A percentile compares a stretch with the other conserved stretches of the same genome.
Evolutionary conservation across 2,888 invertebrate species (phyloP).

Genomic region (Lasius fuliginosus): DNA sequence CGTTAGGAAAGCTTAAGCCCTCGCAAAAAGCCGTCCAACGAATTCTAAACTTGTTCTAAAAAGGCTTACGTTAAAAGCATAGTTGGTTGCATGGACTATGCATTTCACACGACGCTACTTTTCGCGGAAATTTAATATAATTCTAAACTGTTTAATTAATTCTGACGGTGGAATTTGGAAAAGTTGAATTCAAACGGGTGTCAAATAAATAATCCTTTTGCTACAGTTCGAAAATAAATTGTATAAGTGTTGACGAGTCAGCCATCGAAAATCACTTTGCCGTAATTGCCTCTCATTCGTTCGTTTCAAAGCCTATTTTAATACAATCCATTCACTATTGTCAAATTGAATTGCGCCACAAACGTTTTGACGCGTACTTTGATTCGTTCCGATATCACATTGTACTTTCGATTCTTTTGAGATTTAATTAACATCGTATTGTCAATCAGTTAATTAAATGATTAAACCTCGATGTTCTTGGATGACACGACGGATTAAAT

Average conservation of each 20-base stretch:
- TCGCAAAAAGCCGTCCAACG: constrained; percentile 13
- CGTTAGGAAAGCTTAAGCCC: constrained; percentile 34
- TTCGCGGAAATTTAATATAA: constrained; percentile 43
- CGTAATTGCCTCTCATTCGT: constrained; percentile 40
- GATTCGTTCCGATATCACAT: neutral
- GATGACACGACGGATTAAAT: constrained; percentile 12
- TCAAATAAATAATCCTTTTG: constrained; percentile 51
- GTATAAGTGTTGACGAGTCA: too few relatives aligned
- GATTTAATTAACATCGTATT: constrained; percentile 31
- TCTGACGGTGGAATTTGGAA: constrained; percentile 40
- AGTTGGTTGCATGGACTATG: constrained; percentile 29
- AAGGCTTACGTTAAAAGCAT: constrained; percentile 53
- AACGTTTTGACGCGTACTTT: constrained; percentile 33
- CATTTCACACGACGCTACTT: constrained; percentile 31
- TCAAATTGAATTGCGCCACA: constrained; percentile 30
- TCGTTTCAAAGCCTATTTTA: constrained; percentile 49
- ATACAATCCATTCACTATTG: constrained; percentile 39
- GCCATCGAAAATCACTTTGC: constrained; percentile 30
- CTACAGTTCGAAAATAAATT: constrained; percentile 32
- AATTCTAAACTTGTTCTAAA: constrained; percentile 31
- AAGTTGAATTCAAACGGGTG: constrained; percentile 39
- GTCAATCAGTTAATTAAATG: constrained; percentile 47
- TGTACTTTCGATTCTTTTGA: constrained; percentile 10
- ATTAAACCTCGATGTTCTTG: constrained; percentile 31
- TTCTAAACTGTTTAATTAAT: constrained; percentile 48